These are phyloP conservation scores for Chrysodeixis includens DNA, from an alignment of 2,888 invertebrate species.

Conservation along the genomic window DNA sequence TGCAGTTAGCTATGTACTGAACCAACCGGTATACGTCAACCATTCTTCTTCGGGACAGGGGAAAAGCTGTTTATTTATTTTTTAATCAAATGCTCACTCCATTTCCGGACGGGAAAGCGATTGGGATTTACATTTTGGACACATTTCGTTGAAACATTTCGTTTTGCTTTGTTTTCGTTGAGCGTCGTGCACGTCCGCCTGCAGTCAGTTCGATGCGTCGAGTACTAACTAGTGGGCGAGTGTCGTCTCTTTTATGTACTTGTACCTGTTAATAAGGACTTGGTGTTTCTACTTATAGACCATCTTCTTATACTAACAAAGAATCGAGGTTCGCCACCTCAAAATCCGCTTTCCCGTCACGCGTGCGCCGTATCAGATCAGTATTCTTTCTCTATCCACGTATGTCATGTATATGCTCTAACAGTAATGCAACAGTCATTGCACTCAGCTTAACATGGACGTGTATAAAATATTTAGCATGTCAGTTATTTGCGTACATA, in stretches of 20 bases:
- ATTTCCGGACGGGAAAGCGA: constrained; percentile 1
- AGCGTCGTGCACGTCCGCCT: background rate
- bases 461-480: constrained; percentile 62
- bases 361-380: constrained; percentile 40
- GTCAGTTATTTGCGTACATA: constrained; percentile 48
- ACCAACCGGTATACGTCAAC: background rate
- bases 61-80: background rate
- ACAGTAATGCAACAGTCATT: constrained; percentile 59
- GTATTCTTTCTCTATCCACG: constrained; percentile 54
- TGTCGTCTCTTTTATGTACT: background rate
- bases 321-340: constrained; percentile 32
- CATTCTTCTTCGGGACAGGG: constrained; percentile 2
- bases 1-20: background rate
- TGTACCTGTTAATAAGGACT: constrained; percentile 2
- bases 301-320: constrained; percentile 34
- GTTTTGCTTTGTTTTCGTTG: background rate
- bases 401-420: constrained; percentile 47
- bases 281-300: constrained; percentile 19
- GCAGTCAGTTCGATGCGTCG: background rate
- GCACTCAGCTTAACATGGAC: constrained; percentile 54
- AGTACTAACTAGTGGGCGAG: background rate
- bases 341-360: constrained; percentile 56
- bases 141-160: background rate
- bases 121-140: constrained; percentile 4
- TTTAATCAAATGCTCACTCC: constrained; percentile 4